Conservation (phyloP, 2,888 invertebrate species). For the Ypsolopha scabrella region DNA sequence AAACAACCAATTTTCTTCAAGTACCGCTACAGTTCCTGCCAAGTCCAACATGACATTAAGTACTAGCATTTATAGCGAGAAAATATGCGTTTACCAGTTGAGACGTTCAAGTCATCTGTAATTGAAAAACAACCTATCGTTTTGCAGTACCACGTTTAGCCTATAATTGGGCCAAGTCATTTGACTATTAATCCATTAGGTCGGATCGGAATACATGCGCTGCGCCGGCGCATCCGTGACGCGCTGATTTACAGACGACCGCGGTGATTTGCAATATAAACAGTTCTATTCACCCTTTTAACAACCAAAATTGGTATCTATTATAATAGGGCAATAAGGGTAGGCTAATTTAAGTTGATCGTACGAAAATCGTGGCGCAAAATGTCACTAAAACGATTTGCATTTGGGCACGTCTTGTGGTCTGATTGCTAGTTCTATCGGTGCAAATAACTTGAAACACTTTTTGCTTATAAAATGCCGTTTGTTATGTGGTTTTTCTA, state of each 20-base stretch:
- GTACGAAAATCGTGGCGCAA: conserved; percentile 20
- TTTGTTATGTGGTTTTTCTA: no score
- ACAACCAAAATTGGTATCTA: not conserved
- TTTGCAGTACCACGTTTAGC: conserved; percentile 7
- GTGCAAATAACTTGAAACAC: no score
- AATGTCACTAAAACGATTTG: conserved; percentile 34
- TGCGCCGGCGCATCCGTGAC: conserved; percentile 3
- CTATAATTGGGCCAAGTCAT: conserved; percentile 40
- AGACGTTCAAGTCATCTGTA: not conserved
- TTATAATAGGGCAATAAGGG: not conserved
- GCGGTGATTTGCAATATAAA: not conserved
- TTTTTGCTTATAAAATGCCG: no score
- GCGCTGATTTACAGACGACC: conserved; percentile 4
- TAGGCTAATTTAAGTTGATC: not conserved
- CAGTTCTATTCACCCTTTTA: no score
- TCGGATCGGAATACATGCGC: no score
- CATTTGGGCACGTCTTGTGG: conserved; percentile 12
- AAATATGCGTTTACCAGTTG: not conserved
- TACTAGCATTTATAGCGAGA: no score
- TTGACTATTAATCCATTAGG: conserved; percentile 40
- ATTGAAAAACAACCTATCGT: not conserved
- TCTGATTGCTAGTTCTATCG: not conserved
- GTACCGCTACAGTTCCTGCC: no score
- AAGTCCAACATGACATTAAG: no score
- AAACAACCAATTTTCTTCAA: no score